A percentile compares a stretch with the other conserved stretches of the same genome.
phyloP scores from a whole-genome alignment of 2,113 vertebrate species.

The Heterocephalus glaber region DNA sequence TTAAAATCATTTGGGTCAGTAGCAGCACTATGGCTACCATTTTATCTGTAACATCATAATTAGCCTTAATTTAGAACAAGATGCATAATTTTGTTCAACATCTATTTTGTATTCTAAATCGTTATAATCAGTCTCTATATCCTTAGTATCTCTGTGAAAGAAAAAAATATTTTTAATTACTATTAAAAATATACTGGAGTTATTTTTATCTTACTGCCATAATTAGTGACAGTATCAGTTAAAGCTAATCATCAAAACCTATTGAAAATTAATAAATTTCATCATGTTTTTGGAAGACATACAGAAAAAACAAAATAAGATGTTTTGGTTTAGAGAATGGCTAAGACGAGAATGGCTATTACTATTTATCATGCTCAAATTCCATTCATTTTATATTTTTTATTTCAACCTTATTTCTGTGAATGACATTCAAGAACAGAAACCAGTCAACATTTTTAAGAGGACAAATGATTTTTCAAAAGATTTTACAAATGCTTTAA shows the following conservation, averaged over 20 bases:
- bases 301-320: neutral
- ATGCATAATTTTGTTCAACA: neutral
- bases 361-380: neutral
- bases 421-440: neutral
- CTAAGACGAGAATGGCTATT: neutral
- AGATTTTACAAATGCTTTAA: neutral
- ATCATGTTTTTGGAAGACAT: neutral
- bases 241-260: neutral
- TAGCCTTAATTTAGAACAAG: constrained; percentile 1
- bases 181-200: neutral
- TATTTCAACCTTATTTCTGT: neutral
- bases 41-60: neutral
- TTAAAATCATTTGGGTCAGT: neutral
- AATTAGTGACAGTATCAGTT: neutral
- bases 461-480: neutral
- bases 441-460: neutral
- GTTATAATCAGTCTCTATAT: neutral
- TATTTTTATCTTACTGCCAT: neutral
- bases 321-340: neutral
- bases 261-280: constrained; percentile 27
- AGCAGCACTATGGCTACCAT: neutral
- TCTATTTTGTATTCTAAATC: neutral
- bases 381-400: neutral
- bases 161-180: neutral
- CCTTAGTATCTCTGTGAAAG: neutral